Conservation (phyloP, 2,797 vertebrate species). For the Antrozous pallidus region DNA sequence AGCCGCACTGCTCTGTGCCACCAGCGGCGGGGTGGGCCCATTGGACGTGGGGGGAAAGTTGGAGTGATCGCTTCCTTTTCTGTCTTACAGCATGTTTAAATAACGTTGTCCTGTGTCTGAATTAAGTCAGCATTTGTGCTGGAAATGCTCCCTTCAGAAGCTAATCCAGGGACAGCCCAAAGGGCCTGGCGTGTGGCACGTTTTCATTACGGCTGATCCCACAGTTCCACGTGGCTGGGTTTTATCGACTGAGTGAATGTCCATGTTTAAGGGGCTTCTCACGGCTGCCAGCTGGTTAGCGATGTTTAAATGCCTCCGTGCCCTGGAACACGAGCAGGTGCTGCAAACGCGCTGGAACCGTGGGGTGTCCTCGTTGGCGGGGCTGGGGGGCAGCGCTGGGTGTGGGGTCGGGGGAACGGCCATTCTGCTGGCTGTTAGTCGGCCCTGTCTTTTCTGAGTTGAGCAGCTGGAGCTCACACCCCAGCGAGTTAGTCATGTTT, state of each 20-base stretch:
- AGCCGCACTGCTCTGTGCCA: no score
- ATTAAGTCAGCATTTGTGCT: background rate
- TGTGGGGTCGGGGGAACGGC: no score
- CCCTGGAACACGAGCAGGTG: background rate
- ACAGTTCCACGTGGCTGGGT: background rate
- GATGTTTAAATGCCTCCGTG: background rate
- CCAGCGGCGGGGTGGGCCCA: background rate
- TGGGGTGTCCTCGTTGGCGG: background rate
- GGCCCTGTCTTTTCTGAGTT: rapidly evolving
- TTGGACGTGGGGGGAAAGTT: background rate
- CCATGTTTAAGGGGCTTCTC: background rate
- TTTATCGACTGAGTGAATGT: background rate
- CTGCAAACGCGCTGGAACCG: no score
- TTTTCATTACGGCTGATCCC: background rate
- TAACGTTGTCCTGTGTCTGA: background rate
- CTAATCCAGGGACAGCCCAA: background rate
- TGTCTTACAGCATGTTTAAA: background rate
- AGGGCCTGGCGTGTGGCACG: background rate
- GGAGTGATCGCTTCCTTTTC: background rate
- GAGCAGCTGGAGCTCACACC: no score
- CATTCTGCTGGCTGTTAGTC: background rate
- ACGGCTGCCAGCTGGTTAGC: background rate
- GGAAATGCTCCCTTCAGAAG: background rate
- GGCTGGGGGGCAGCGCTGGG: background rate
- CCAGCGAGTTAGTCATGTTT: no score